Base-by-base conservation (phyloP, 2,888 invertebrate genomes). In the Gastrophysa polygoni region DNA sequence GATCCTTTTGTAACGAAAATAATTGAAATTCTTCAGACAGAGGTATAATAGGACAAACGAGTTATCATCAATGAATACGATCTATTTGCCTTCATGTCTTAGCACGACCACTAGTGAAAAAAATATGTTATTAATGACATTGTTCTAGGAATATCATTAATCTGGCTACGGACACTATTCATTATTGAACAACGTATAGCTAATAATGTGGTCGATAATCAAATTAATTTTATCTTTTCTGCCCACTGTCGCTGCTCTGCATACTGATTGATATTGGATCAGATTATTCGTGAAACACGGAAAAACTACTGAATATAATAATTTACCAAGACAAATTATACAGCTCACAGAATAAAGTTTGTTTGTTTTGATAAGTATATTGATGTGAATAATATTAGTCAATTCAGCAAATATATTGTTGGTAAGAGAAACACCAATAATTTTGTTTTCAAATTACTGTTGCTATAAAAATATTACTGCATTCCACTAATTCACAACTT, bases 1-100 rank as follows among this genome's bases (percentile, higher is more conserved):
- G 16, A 11, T 32, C 11, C 29, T 50, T 28, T 29, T 50, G 46
- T 32, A 24, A 24, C 1, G 32, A 54, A 16, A 43, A 43, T 54
- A 14, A 21, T 16, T 24, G 52, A 54, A 54, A 54, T 54, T 54
- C 38, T 21, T 16, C 38, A 43, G 52, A 54, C 52, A 54, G 16
- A 52, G 43, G 21, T 43, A 14, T 21, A 52, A 17, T 43, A 20
- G 50, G 32, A 32, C 29, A 17, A 29, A 50, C 50, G 32, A 18
- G 10, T 54, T 43, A 43, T 43, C 21, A 54, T 54, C 14, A 54
- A 43, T 20, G 16, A 38, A 38, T 38, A 38, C 38, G 14, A n/a
- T n/a, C 38, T 38, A 38, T 38, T 32, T 38, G 38, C 38, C 14
- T 38, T 38, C 38, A 2, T 38, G 14, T 38, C 38, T 38, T 38